A percentile compares a stretch with the other conserved stretches of the same genome.
Conservation (phyloP, 2,113 vertebrate species). For the Psammodynastes pulverulentus region DNA sequence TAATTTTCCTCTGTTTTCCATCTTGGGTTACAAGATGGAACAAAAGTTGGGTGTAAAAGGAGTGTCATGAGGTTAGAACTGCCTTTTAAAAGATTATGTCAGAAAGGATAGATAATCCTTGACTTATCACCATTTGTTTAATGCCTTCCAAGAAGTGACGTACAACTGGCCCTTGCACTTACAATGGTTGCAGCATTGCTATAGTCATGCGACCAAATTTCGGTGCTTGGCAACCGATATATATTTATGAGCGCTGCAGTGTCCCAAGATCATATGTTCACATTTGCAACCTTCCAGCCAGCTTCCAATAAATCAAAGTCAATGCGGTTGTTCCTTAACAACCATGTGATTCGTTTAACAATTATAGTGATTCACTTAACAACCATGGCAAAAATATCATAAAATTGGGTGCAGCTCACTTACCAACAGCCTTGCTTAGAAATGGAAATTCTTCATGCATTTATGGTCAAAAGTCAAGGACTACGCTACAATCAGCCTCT, state of each 20-base stretch:
- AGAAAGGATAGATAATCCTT: no score
- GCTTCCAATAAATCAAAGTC: neutral
- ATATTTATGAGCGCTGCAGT: no score
- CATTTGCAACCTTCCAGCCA: neutral
- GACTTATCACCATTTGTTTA: no score
- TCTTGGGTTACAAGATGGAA: no score
- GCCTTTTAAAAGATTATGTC: no score
- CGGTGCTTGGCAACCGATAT: neutral
- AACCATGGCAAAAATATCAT: neutral
- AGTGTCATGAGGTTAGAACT: no score
- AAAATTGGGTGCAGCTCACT: neutral
- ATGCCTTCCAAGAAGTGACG: no score
- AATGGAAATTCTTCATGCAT: neutral
- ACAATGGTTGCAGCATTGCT: neutral
- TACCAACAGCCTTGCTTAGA: no score
- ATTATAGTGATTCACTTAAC: neutral
- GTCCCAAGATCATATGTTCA: neutral
- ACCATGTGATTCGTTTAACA: neutral
- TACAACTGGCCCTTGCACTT: neutral
- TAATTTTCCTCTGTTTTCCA: no score
- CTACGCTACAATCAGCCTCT: neutral
- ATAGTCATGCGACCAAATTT: neutral
- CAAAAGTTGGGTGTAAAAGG: no score
- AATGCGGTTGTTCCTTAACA: neutral
- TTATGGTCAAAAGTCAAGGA: neutral